Evolutionary conservation across 2,888 invertebrate species (phyloP).

Genomic region (Pelosia muscerda): DNA sequence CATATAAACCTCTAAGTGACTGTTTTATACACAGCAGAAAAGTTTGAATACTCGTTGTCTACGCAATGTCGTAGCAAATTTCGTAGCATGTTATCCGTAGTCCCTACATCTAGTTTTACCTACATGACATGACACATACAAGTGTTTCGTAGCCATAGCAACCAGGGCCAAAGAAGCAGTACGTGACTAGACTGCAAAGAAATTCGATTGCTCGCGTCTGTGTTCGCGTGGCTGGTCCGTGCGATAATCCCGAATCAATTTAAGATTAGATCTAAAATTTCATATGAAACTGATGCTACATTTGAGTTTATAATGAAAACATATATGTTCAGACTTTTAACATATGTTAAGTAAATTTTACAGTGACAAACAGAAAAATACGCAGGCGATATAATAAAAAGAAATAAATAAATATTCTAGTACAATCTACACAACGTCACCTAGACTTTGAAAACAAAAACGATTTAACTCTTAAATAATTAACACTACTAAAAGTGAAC

Average conservation of each 20-base stretch:
- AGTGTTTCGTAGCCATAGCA: slow-evolving; percentile 33
- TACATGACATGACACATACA: slow-evolving; percentile 14
- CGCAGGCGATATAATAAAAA: no score
- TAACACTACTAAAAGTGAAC: neutral
- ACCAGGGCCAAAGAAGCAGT: slow-evolving; percentile 47
- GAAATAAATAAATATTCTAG: no score
- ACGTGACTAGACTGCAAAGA: slow-evolving; percentile 73
- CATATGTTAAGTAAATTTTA: neutral
- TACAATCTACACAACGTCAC: no score
- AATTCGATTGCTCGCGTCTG: slow-evolving; percentile 69
- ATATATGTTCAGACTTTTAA: slow-evolving; percentile 2
- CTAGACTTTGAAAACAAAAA: neutral
- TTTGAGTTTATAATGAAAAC: slow-evolving; percentile 38
- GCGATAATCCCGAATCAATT: slow-evolving; percentile 75
- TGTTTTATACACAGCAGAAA: neutral
- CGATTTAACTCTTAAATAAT: neutral
- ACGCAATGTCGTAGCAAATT: no score
- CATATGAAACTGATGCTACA: slow-evolving; percentile 57
- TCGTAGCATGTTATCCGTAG: slow-evolving; percentile 14
- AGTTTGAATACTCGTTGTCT: neutral
- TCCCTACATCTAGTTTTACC: neutral
- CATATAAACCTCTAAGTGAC: no score
- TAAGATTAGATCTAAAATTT: slow-evolving; percentile 77
- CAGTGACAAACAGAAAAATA: no score
- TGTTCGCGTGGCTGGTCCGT: slow-evolving; percentile 61